Percentiles rank a stretch among this genome's conserved stretches.
These are phyloP conservation scores for Pharmacophagus antenor DNA, from an alignment of 2,888 invertebrate species.

Conservation along the genomic window DNA sequence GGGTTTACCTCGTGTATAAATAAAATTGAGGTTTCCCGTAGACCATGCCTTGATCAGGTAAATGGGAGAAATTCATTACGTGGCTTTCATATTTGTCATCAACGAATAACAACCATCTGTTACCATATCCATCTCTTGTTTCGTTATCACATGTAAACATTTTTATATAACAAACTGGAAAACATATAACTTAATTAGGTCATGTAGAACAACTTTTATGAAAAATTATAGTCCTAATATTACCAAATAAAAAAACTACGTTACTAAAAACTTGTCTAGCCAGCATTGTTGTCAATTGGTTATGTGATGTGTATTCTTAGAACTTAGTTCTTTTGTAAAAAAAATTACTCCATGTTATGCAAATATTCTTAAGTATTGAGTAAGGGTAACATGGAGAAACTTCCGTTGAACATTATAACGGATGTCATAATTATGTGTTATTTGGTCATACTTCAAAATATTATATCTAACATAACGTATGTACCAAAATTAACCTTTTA, in stretches of 20 bases:
- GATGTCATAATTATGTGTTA: slow-evolving; percentile 4
- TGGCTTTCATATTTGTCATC: slow-evolving; percentile 65
- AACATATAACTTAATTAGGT: neutral
- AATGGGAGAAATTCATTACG: slow-evolving; percentile 59
- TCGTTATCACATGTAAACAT: slow-evolving; percentile 39
- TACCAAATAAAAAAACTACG: slow-evolving; percentile 10
- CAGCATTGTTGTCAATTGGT: slow-evolving; percentile 1
- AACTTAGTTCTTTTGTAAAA: neutral
- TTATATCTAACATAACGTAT: neutral
- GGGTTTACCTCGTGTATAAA: slow-evolving; percentile 65
- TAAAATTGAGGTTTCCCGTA: slow-evolving; percentile 68
- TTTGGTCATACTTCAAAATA: neutral
- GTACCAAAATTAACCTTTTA: neutral
- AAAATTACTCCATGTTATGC: slow-evolving; percentile 23
- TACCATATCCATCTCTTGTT: slow-evolving; percentile 58
- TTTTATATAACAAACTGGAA: slow-evolving; percentile 8
- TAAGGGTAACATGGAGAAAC: slow-evolving; percentile 31
- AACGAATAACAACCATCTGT: slow-evolving; percentile 69
- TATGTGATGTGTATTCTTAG: neutral
- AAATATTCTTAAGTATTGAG: slow-evolving; percentile 20
- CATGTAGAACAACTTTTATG: neutral
- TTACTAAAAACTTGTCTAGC: neutral
- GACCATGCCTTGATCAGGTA: slow-evolving; percentile 50
- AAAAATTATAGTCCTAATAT: slow-evolving; percentile 1
- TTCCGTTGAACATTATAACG: slow-evolving; percentile 30